These are phyloP conservation scores for Moxostoma hubbsi DNA, from an alignment of 2,797 vertebrate genomes.

Conservation along the genomic window DNA sequence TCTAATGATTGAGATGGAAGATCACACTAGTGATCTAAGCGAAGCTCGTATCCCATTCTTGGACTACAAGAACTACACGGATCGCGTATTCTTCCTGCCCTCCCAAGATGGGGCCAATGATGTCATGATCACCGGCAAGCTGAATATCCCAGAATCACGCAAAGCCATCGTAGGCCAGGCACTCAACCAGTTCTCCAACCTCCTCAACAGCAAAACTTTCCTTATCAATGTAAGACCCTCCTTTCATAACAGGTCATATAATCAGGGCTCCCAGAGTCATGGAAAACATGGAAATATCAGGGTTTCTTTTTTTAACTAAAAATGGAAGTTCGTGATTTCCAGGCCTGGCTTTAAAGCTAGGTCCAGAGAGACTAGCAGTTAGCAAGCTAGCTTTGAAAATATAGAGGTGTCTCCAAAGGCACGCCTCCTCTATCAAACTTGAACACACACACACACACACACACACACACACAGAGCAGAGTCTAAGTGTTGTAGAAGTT, in stretches of 20 bases:
- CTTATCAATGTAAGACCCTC: conserved; percentile 90
- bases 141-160: conserved; percentile 91
- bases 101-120: conserved; percentile 96
- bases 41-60: conserved; percentile 93
- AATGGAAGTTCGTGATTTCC: too few relatives aligned
- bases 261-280: too few relatives aligned
- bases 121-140: conserved; percentile 94
- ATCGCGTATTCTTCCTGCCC: conserved; percentile 95
- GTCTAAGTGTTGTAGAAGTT: too few relatives aligned
- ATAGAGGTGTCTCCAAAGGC: too few relatives aligned
- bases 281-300: too few relatives aligned
- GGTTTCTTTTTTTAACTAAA: too few relatives aligned
- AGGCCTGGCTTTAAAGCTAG: too few relatives aligned
- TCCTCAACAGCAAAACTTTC: conserved; percentile 99
- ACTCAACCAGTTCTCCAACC: conserved; percentile 97
- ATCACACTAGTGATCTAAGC: conserved; percentile 92
- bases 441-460: too few relatives aligned
- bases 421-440: too few relatives aligned
- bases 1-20: conserved; percentile 99
- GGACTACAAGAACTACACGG: conserved; percentile 96
- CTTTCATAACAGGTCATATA: conserved; percentile 38
- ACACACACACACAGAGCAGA: too few relatives aligned
- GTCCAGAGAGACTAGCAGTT: too few relatives aligned
- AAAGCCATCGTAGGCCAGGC: conserved; percentile 84
- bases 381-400: too few relatives aligned